Base-by-base conservation (phyloP, 2,888 invertebrate species). In the Eudemis profundana region DNA sequence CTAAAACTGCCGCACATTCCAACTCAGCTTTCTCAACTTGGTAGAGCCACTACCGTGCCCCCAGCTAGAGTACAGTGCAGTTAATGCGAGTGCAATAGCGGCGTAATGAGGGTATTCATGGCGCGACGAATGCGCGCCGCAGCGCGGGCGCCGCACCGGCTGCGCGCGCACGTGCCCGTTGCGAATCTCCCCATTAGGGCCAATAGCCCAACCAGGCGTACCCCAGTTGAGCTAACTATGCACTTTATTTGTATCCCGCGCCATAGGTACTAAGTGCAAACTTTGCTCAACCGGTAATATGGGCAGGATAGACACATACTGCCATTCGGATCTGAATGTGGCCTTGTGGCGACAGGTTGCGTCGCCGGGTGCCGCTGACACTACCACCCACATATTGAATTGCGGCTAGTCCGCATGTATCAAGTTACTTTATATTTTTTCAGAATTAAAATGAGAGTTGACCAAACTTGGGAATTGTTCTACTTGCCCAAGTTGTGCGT, bases 271-370 rank as follows among this genome's bases (percentile, higher is more conserved):
- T 33, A 8, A 10, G 27, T 2, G 27, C 27, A 4, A 27, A 7
- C 27, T 27, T 27, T 5, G 27, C 27, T 27, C 27, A 27, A 27
- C 27, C 27, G 27, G n/a, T 7, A 27, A 5, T 7, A 7, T 7
- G 27, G 33, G 33, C 10, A 10, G 14, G 3, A 8, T 8, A 54
- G 54, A 38, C 12, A 27, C 15, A 17, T 27, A 27, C 15, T 21
- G 2, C 12, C 7, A 33, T 46, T 38, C 19, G 33, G 10, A 4
- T 14, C 14, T 8, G 15, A 12, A 7, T 2, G 70, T 10, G 33
- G 33, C 8, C 71, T 70, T 68, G 66, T 57, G 51, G 61, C 56
- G 49, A 47, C 29, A 53, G 54, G 19, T 51, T 50, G 66, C 15
- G 46, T 36, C 61, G 23, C 46, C 38, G 17, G 38, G 42, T 19